Base-by-base conservation (phyloP, 2,888 invertebrate species). In the Macrophya alboannulata region DNA sequence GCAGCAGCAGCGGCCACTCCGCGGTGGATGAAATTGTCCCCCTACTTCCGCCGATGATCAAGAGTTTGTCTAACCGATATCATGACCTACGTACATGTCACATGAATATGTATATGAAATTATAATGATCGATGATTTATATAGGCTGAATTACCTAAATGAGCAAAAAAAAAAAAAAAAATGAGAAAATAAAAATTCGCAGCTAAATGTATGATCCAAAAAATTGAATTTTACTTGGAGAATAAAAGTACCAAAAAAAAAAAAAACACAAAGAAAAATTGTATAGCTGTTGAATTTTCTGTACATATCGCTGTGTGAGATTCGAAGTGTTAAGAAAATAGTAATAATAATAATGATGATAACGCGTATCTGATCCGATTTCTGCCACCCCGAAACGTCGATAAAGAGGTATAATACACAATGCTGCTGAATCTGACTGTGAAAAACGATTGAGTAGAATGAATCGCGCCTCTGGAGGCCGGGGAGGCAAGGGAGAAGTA, bases 391-490 rank as follows among this genome's bases (percentile, higher is more conserved):
- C 12, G n/a, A n/a, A n/a, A 55, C 8, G 55, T 55, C 55, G 55
- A 55, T 55, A n/a, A 55, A 55, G 55, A 55, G n/a, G 55, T 62
- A 62, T 62, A 25, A 62, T 62, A 62, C 62, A 62, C 62, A 62
- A 62, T 62, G 62, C 62, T 62, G 62, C 62, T 62, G 62, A 62
- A 62, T 62, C 62, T 25, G 62, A 62, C 62, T 62, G 62, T 62
- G 62, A 62, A 21, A 62, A 62, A 62, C 62, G 62, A 62, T 21
- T 10, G 5, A 62, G 12, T 25, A 62, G 62, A 21, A 62, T 62
- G 62, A 62, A 62, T 62, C 62, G 62, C 12, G 62, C 25, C 62
- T 71, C 37, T 45, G 76, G n/a, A 76, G 43, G 48, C 45, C 45
- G 45, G 12, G 74, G 74, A 25, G 25, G 76, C 25, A n/a, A 9